Percentiles rank a stretch among this genome's conserved stretches.
These are phyloP conservation scores for Heliconius ismenius DNA, from an alignment of 2,888 invertebrate genomes.

Conservation along the genomic window DNA sequence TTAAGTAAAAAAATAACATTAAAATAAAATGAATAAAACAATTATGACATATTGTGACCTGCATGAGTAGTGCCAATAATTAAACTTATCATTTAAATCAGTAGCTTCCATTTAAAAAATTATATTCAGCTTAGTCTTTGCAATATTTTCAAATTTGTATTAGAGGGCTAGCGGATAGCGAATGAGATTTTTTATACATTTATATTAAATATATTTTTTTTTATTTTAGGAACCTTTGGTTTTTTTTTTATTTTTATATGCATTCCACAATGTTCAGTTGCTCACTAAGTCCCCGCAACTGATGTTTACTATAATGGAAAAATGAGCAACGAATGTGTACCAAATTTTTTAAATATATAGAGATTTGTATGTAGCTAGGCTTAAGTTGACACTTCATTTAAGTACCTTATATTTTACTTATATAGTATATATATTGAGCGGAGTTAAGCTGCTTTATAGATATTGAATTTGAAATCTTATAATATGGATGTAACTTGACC, in stretches of 20 bases:
- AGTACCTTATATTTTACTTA: constrained; percentile 53
- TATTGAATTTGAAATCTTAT: constrained; percentile 30
- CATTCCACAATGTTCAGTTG: constrained; percentile 71
- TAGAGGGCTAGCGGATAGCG: constrained; percentile 46
- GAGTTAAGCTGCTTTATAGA: constrained; percentile 26
- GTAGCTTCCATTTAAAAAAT: constrained; percentile 62
- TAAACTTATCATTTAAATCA: constrained; percentile 52
- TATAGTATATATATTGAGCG: constrained; percentile 23
- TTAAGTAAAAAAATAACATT: constrained; percentile 16
- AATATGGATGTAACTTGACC: constrained; percentile 13
- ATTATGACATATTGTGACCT: constrained; percentile 67
- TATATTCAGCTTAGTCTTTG: constrained; percentile 52
- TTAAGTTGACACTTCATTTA: constrained; percentile 65
- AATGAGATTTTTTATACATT: constrained; percentile 56
- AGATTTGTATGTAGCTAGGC: constrained; percentile 72
- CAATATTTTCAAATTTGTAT: constrained; percentile 34
- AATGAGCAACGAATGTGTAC: constrained; percentile 80
- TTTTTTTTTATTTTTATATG: constrained; percentile 48
- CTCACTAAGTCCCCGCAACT: constrained; percentile 48
- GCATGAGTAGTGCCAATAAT: constrained; percentile 78
- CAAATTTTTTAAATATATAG: constrained; percentile 72
- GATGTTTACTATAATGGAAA: constrained; percentile 48
- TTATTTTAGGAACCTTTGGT: constrained; percentile 26
- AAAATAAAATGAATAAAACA: constrained; percentile 47
- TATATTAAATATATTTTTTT: constrained; percentile 48